phyloP scores from a whole-genome alignment of 2,888 invertebrate genomes.

The Halictus ligatus region DNA sequence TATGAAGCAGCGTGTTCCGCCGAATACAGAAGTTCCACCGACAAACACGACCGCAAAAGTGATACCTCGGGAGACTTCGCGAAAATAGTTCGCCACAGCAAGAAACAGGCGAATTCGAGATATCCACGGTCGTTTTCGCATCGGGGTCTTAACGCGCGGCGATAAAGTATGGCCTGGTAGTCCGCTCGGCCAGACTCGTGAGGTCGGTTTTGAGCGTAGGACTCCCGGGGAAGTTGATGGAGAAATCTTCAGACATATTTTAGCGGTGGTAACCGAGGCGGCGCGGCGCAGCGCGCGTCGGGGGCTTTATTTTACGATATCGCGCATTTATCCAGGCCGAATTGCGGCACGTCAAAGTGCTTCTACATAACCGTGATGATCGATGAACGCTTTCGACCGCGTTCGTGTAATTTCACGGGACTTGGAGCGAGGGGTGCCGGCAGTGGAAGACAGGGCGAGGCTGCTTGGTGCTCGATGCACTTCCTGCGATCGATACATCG shows the following conservation, averaged over 20 bases:
- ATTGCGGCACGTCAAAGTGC: conserved; percentile 53
- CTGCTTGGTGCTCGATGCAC: conserved; percentile 49
- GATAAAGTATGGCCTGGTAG: background rate
- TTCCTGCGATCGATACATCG: conserved; percentile 58
- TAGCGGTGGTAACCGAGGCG: background rate
- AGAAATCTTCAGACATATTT: conserved; percentile 40
- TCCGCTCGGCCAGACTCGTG: background rate
- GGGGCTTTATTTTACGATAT: conserved; percentile 48
- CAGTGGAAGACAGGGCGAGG: conserved; percentile 14
- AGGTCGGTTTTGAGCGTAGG: background rate
- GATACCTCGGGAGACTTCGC: background rate
- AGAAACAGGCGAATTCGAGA: background rate
- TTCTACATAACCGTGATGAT: conserved; percentile 56
- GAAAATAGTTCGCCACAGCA: background rate
- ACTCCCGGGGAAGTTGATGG: background rate
- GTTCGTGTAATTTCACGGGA: conserved; percentile 42
- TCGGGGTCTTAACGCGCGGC: background rate
- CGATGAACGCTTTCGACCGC: conserved; percentile 63
- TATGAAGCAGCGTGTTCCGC: background rate
- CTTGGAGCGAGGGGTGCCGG: background rate
- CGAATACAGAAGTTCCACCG: background rate
- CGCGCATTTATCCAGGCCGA: conserved; percentile 45
- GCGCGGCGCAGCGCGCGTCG: background rate
- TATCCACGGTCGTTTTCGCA: background rate
- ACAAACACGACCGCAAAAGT: background rate